Evolutionary conservation across 2,888 invertebrate species (phyloP).

Genomic region (Chaetogeoica ovagalla): DNA sequence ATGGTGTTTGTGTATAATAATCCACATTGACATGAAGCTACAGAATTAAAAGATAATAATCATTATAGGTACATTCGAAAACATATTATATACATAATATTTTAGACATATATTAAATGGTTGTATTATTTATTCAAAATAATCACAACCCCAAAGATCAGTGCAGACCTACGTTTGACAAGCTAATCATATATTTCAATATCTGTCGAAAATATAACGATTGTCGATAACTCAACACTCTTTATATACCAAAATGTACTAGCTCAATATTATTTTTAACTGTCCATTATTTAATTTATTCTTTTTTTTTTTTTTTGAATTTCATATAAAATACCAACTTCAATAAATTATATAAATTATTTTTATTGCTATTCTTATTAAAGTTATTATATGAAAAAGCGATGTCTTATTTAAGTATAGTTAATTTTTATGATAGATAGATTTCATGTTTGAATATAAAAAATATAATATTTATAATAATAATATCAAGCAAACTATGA

Average conservation of each 20-base stretch:
- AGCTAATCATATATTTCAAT: slow-evolving; percentile 7
- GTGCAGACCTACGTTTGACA: slow-evolving; percentile 22
- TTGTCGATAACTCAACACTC: slow-evolving; percentile 34
- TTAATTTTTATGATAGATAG: too few relatives aligned
- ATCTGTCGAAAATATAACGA: slow-evolving; percentile 31
- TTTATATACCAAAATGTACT: neutral
- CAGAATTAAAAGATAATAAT: slow-evolving; percentile 26
- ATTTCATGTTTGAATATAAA: too few relatives aligned
- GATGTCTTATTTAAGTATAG: too few relatives aligned
- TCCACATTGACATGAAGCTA: neutral
- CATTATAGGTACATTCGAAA: neutral
- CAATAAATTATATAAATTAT: too few relatives aligned
- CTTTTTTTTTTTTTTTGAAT: too few relatives aligned
- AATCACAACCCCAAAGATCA: slow-evolving; percentile 32
- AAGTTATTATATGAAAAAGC: too few relatives aligned
- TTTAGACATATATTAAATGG: neutral
- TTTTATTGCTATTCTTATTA: too few relatives aligned
- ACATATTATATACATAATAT: neutral
- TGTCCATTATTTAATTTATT: slow-evolving; percentile 34
- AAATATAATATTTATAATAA: too few relatives aligned
- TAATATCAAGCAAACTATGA: too few relatives aligned
- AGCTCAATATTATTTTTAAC: slow-evolving; percentile 1
- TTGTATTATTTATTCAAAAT: slow-evolving; percentile 41
- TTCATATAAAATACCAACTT: too few relatives aligned
- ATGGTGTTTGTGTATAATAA: slow-evolving; percentile 8